Base-by-base conservation (phyloP, 1,140 invertebrate genomes). In the Batillaria attramentaria region DNA sequence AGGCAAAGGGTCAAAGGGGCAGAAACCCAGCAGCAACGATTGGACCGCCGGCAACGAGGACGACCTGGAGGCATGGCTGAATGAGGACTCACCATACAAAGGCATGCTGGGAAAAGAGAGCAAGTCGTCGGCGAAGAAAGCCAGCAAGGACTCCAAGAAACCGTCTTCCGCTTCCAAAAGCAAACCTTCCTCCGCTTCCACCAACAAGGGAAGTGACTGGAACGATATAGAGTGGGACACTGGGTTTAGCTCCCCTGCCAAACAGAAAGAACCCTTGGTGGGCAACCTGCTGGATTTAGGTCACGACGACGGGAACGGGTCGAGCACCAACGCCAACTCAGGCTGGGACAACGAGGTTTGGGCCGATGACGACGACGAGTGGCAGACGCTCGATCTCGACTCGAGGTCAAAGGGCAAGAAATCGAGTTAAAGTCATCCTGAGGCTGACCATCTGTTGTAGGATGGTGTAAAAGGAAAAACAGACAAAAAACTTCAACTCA, bases 331-430 rank as follows among this genome's bases (percentile, higher is more conserved):
- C 33, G 57, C 73, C 37, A 18, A 42, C 8, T 60, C 73, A 33
- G 87, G 87, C 3, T 89, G 88, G 88, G 87, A 89, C 81, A 89
- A 88, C 83, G 88, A 89, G 16, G 87, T 88, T 10, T 89, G 88
- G 88, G 86, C 86, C 1, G 82, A 87, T 28, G 84, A 83, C 13
- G 86, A 86, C 62, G 86, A 87, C 50, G 85, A 87, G 3, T 89
- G 88, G 88, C 88, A 89, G 70, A 85, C 81, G 70, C 78, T 89
- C 69, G 88, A 89, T 66, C n/a, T 85, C 31, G 84, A 83, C 60
- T 62, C 72, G 8, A 28, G 6, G 10, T 62, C 73, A 33, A 75
- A 77, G 33, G 68, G 70, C 54, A 83, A 78, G 43, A 80, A 83
- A 54, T 74, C 81, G 31, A 83, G 81, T 41, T 83, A 80, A 72